These are phyloP conservation scores for Gisinianus flammeolus DNA, from an alignment of 2,888 invertebrate species.

Conservation along the genomic window DNA sequence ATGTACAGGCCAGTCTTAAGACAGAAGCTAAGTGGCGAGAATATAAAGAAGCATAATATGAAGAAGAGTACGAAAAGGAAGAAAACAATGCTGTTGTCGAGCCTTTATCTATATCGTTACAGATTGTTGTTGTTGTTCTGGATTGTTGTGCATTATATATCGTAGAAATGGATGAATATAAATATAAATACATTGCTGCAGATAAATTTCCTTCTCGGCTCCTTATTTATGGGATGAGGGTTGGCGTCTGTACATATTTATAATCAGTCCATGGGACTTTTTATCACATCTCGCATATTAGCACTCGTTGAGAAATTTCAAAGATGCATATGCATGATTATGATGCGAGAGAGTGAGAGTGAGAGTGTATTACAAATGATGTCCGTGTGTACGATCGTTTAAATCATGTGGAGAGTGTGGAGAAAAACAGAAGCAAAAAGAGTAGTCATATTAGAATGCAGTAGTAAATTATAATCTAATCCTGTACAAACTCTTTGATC, in stretches of 20 bases:
- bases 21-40: slow-evolving; percentile 8
- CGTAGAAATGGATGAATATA: background rate
- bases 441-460: slow-evolving; percentile 17
- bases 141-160: background rate
- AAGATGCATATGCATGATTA: background rate
- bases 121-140: background rate
- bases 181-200: background rate
- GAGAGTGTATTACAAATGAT: background rate
- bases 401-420: background rate
- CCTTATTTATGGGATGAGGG: slow-evolving; percentile 28
- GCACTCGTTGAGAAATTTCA: background rate
- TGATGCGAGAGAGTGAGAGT: background rate
- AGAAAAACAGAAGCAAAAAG: slow-evolving; percentile 34
- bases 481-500: slow-evolving; percentile 21
- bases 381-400: background rate
- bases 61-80: background rate
- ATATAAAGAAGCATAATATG: too few species aligned
- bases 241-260: slow-evolving; percentile 26
- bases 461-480: slow-evolving; percentile 40
- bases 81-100: slow-evolving; percentile 22
- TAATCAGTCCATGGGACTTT: slow-evolving; percentile 19
- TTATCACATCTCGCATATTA: background rate
- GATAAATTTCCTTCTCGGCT: slow-evolving; percentile 8
- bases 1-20: background rate
- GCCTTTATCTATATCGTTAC: background rate